phyloP scores from a whole-genome alignment of 2,113 vertebrate genomes.

The Mus spicilegus region DNA sequence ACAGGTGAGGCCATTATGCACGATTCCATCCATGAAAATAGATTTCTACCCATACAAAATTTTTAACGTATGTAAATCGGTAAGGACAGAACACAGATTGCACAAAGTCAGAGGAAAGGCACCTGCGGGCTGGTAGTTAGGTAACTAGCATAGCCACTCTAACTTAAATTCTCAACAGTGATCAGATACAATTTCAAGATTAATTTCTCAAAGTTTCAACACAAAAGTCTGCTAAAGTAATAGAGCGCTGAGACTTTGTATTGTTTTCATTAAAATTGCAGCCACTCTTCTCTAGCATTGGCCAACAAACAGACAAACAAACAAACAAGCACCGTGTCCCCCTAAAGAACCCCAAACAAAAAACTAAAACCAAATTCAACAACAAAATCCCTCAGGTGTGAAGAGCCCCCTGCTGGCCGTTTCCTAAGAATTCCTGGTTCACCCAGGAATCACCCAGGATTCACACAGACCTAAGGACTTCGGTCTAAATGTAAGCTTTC shows the following conservation, averaged over 20 bases:
- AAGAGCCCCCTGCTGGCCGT: not conserved
- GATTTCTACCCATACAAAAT: not conserved
- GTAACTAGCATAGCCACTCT: not conserved
- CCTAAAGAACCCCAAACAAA: not conserved
- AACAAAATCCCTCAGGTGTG: not conserved
- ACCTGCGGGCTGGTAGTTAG: not conserved
- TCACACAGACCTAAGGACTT: not conserved
- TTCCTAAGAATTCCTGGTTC: not conserved
- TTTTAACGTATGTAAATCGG: not conserved
- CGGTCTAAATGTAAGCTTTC: not conserved
- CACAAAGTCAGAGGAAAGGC: not conserved
- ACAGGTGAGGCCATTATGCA: not conserved
- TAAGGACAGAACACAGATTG: not conserved
- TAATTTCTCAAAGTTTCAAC: constrained; percentile 15
- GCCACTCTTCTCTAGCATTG: not conserved
- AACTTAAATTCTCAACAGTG: not conserved
- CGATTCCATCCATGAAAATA: not conserved
- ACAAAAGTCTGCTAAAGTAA: constrained; percentile 2
- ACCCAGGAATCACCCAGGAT: not conserved
- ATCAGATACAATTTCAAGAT: not conserved
- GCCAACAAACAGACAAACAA: not conserved
- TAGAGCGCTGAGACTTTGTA: not conserved
- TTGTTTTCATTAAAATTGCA: not conserved
- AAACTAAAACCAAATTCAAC: not conserved
- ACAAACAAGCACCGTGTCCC: not conserved